Evolutionary conservation across 2,113 vertebrate genomes (phyloP).

Genomic region (Vombatus ursinus): DNA sequence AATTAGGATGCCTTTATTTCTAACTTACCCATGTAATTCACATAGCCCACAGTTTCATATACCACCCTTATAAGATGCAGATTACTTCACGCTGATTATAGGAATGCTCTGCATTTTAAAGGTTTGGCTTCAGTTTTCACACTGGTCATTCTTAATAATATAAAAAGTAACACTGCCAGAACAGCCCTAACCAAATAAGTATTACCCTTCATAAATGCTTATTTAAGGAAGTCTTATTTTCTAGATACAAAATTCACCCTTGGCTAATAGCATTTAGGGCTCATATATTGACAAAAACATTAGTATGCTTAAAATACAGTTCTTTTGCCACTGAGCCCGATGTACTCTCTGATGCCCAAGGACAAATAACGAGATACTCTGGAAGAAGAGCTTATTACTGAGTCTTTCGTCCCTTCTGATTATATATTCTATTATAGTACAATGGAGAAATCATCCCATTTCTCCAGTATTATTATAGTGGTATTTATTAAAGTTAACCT

Average conservation of each 20-base stretch:
- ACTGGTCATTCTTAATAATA: neutral
- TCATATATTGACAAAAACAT: slow-evolving; percentile 25
- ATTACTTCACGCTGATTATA: neutral
- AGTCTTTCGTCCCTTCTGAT: neutral
- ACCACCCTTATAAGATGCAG: neutral
- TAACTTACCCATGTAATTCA: neutral
- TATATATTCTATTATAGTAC: slow-evolving; percentile 2
- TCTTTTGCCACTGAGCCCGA: neutral
- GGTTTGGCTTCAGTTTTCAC: neutral
- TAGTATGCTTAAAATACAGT: slow-evolving; percentile 6
- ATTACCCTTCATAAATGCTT: neutral
- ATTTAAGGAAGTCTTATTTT: neutral
- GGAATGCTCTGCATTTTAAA: neutral
- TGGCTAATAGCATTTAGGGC: neutral
- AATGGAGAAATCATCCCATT: slow-evolving; percentile 4
- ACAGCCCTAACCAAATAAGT: neutral
- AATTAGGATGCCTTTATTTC: neutral
- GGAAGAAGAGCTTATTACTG: neutral
- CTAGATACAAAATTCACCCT: neutral
- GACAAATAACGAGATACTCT: neutral
- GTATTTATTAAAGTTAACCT: slow-evolving; percentile 13
- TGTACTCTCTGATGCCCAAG: neutral
- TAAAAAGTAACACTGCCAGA: neutral
- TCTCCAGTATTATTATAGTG: neutral
- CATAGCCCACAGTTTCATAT: neutral